A percentile compares a stretch with the other conserved stretches of the same genome.
phyloP scores from a whole-genome alignment of 2,888 invertebrate genomes.

The Phaonia tiefii region DNA sequence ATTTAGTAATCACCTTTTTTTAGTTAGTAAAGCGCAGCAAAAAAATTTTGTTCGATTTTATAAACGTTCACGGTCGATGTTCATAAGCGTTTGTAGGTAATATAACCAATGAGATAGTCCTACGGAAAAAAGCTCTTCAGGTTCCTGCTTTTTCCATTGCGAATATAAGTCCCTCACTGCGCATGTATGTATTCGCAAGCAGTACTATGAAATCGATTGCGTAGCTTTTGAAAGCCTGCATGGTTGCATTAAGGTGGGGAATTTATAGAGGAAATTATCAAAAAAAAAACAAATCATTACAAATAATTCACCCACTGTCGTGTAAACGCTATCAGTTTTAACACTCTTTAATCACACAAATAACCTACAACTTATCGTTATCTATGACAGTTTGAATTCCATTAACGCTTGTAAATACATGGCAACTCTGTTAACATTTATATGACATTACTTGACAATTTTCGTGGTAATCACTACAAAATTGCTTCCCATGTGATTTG shows the following conservation, averaged over 20 bases:
- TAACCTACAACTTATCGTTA: too few relatives aligned
- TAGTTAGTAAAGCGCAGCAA: conserved; percentile 74
- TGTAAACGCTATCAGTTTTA: too few relatives aligned
- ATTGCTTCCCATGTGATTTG: conserved; percentile 48
- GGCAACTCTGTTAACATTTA: conserved; percentile 55
- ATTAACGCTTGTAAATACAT: neutral
- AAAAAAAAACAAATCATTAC: neutral
- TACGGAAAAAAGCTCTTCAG: conserved; percentile 73
- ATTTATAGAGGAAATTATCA: neutral
- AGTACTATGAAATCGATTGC: conserved; percentile 66
- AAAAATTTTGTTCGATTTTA: conserved; percentile 70
- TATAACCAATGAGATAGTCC: conserved; percentile 73
- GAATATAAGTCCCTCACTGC: conserved; percentile 11
- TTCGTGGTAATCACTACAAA: conserved; percentile 30
- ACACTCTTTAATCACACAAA: too few relatives aligned
- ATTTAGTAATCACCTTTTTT: conserved; percentile 64
- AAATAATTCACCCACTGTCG: neutral
- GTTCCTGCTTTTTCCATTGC: conserved; percentile 52
- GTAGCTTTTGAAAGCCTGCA: conserved; percentile 32
- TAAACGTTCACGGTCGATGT: conserved; percentile 80
- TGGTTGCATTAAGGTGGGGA: conserved; percentile 50
- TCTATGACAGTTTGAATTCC: too few relatives aligned
- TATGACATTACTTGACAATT: conserved; percentile 63
- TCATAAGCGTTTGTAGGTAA: conserved; percentile 78
- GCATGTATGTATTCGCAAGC: conserved; percentile 48